Percentiles rank a stretch among this genome's conserved stretches.
These are phyloP conservation scores for Monochamus saltuarius DNA, from an alignment of 1,140 invertebrate species.

Conservation along the genomic window DNA sequence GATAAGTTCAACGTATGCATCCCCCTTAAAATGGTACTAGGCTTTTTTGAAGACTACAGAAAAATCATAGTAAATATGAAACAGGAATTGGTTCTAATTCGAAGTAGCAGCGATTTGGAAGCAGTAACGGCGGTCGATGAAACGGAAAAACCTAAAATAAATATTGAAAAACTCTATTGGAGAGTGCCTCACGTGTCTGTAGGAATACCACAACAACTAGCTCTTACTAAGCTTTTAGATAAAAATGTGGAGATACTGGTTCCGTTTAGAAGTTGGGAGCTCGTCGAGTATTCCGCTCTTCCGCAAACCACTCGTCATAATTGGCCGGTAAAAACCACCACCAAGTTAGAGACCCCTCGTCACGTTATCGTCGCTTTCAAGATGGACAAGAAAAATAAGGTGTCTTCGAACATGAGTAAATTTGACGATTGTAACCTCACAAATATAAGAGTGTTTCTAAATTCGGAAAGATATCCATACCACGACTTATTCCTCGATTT, in stretches of 20 bases:
- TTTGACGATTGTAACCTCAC: slow-evolving; percentile 21
- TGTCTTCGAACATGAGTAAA: slow-evolving; percentile 11
- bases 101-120: slow-evolving; percentile 42
- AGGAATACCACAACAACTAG: slow-evolving; percentile 12
- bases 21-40: slow-evolving; percentile 49
- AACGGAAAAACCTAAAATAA: slow-evolving; percentile 14
- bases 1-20: slow-evolving; percentile 47
- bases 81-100: slow-evolving; percentile 53
- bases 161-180: slow-evolving; percentile 28
- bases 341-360: slow-evolving; percentile 20
- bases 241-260: slow-evolving; percentile 24
- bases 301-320: slow-evolving; percentile 8
- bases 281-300: slow-evolving; percentile 16
- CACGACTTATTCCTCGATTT: slow-evolving; percentile 40
- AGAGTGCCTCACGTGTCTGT: slow-evolving; percentile 27
- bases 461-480: slow-evolving; percentile 40
- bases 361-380: slow-evolving; percentile 25
- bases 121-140: slow-evolving; percentile 14
- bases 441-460: slow-evolving; percentile 21
- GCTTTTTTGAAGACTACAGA: slow-evolving; percentile 54
- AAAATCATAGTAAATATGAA: slow-evolving; percentile 53
- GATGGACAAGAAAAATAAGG: slow-evolving; percentile 11
- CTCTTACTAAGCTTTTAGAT: slow-evolving; percentile 26
- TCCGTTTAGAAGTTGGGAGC: slow-evolving; percentile 26
- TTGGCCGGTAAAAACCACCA: slow-evolving; percentile 38